These are phyloP conservation scores for Lamellibrachia columna DNA, from an alignment of 2,888 invertebrate genomes.

Conservation along the genomic window DNA sequence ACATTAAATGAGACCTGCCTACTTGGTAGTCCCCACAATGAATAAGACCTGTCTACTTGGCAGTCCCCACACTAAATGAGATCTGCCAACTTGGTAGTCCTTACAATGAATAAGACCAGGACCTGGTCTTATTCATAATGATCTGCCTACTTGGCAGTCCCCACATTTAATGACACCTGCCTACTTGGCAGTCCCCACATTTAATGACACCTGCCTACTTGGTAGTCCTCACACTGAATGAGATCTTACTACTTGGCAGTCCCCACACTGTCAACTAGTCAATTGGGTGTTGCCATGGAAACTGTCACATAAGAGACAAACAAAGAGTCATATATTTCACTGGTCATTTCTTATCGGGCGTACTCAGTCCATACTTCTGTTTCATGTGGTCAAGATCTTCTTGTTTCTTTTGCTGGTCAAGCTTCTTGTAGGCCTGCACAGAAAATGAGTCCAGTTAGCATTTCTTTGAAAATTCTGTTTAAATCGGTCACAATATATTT, in stretches of 20 bases:
- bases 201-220: background rate
- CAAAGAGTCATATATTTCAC: background rate
- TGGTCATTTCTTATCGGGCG: conserved; percentile 53
- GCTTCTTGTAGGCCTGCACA: conserved; percentile 85
- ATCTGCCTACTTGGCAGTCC: background rate
- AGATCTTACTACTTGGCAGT: background rate
- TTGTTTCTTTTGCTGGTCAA: conserved; percentile 81
- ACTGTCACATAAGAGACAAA: background rate
- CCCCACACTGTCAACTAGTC: background rate
- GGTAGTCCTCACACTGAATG: background rate
- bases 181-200: background rate
- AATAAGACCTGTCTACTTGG: background rate
- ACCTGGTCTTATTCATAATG: too few relatives aligned
- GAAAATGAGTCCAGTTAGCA: conserved; percentile 22
- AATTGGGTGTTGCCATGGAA: background rate
- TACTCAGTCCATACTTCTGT: conserved; percentile 86
- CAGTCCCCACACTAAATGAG: background rate
- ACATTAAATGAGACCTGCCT: background rate
- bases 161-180: background rate
- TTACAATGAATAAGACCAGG: background rate
- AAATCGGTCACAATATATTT: background rate
- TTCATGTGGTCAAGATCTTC: conserved; percentile 89
- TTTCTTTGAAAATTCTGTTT: background rate
- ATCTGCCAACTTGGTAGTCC: background rate
- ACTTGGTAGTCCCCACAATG: background rate